Conservation (phyloP, 2,797 vertebrate genomes). For the Leptatherina wallacei region DNA sequence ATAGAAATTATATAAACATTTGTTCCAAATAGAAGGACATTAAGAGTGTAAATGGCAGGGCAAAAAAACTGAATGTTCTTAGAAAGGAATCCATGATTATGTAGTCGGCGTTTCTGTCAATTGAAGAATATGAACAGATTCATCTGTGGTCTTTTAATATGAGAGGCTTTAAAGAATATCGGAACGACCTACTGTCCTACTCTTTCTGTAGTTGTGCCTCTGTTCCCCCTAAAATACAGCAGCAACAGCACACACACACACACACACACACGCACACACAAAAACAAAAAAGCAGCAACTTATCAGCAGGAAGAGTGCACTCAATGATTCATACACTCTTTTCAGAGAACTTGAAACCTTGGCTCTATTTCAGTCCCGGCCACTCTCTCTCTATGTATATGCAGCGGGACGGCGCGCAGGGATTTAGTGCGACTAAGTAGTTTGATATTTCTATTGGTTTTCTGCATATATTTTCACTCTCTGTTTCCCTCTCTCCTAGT, state of each 20-base stretch:
- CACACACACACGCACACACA: too few species aligned
- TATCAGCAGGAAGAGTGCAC: slow-evolving; percentile 74
- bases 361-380: slow-evolving; percentile 76
- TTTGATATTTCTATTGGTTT: slow-evolving; percentile 84
- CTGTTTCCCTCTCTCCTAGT: slow-evolving; percentile 67
- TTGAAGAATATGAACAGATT: slow-evolving; percentile 23
- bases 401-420: slow-evolving; percentile 67
- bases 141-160: slow-evolving; percentile 33
- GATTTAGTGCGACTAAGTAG: slow-evolving; percentile 80
- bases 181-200: slow-evolving; percentile 35
- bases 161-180: slow-evolving; percentile 41
- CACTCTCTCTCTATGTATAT: slow-evolving; percentile 56
- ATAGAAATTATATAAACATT: slow-evolving; percentile 14
- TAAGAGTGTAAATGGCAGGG: slow-evolving; percentile 20
- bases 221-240: slow-evolving; percentile 46
- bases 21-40: slow-evolving; percentile 14
- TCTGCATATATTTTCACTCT: slow-evolving; percentile 70
- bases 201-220: slow-evolving; percentile 39
- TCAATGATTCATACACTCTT: slow-evolving; percentile 81
- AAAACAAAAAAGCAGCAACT: slow-evolving; percentile 43
- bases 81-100: neutral
- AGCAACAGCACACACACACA: too few species aligned
- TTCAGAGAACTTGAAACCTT: slow-evolving; percentile 81
- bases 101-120: slow-evolving; percentile 23
- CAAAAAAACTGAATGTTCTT: slow-evolving; percentile 17